Evolutionary conservation across 1,140 invertebrate species (phyloP).

Genomic region (Hestina assimilis): DNA sequence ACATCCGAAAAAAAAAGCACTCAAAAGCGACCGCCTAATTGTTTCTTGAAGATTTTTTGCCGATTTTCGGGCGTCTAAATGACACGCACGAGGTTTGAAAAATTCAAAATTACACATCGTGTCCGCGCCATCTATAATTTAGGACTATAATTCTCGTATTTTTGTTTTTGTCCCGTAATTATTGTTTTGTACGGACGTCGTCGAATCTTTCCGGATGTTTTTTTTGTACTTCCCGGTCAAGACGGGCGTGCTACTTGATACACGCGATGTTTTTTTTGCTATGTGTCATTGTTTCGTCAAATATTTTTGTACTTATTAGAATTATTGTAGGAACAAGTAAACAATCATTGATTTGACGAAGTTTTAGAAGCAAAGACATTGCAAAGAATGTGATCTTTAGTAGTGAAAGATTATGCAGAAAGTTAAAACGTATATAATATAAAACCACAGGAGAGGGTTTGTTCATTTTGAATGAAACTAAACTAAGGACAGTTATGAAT

Average conservation of each 20-base stretch:
- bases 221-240: not conserved
- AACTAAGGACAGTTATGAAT: too few relatives aligned
- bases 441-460: too few relatives aligned
- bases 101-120: constrained; percentile 45
- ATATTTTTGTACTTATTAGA: too few relatives aligned
- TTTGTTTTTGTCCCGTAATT: constrained; percentile 51
- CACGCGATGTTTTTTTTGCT: not conserved
- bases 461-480: too few relatives aligned
- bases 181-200: constrained; percentile 31
- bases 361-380: too few relatives aligned
- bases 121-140: constrained; percentile 53
- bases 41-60: constrained; percentile 33
- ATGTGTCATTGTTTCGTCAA: too few relatives aligned
- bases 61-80: constrained; percentile 38
- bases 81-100: constrained; percentile 40
- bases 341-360: too few relatives aligned
- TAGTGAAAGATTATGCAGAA: too few relatives aligned
- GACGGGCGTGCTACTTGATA: not conserved
- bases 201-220: constrained; percentile 46
- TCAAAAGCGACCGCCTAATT: constrained; percentile 35
- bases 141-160: constrained; percentile 57
- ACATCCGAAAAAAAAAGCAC: constrained; percentile 9
- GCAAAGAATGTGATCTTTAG: too few relatives aligned
- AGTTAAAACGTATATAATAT: too few relatives aligned
- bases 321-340: too few relatives aligned